phyloP scores from a whole-genome alignment of 2,113 vertebrate species.

The Mormoops blainvillei region DNA sequence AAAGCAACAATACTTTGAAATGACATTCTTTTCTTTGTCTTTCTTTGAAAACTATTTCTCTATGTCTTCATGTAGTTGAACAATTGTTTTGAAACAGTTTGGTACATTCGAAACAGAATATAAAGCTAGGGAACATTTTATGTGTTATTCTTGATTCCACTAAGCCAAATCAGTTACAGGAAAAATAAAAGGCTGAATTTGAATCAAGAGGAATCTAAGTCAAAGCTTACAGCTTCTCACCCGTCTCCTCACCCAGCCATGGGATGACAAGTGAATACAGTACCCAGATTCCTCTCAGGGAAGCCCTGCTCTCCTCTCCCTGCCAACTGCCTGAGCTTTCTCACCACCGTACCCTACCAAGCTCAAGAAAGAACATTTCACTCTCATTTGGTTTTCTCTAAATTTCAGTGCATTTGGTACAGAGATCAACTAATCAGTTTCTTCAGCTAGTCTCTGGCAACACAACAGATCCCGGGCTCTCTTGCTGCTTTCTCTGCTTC shows the following conservation, averaged over 20 bases:
- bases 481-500: background rate
- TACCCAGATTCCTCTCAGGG: background rate
- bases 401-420: background rate
- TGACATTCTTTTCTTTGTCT: background rate
- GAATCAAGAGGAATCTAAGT: background rate
- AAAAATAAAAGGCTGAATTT: background rate
- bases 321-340: background rate
- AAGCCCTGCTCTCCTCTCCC: rapidly evolving
- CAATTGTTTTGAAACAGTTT: background rate
- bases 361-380: background rate
- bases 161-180: background rate
- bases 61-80: background rate
- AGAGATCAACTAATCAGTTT: background rate
- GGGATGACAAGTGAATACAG: background rate
- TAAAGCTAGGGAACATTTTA: background rate
- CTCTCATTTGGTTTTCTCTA: background rate
- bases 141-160: background rate
- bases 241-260: background rate
- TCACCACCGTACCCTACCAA: too few relatives aligned
- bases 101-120: background rate
- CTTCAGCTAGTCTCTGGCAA: background rate
- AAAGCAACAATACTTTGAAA: background rate
- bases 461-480: background rate
- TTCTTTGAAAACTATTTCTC: background rate
- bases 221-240: background rate